A percentile compares a stretch with the other conserved stretches of the same genome.
These are phyloP conservation scores for Catocala nupta DNA, from an alignment of 2,888 invertebrate species.

Conservation along the genomic window DNA sequence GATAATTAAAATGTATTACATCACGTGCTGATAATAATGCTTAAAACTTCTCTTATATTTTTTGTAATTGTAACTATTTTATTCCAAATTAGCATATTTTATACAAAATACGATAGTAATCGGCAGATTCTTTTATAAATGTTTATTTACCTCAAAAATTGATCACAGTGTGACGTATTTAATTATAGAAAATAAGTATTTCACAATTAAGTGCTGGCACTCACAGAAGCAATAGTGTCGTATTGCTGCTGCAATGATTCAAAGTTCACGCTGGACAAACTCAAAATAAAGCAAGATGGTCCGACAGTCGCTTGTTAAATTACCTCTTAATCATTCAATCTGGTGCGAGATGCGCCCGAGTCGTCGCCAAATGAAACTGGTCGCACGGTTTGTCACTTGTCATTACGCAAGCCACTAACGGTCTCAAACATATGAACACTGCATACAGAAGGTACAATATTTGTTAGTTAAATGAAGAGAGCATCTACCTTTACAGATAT, in stretches of 20 bases:
- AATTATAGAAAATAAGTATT: background rate
- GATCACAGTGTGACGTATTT: background rate
- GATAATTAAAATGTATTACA: slow-evolving; percentile 15
- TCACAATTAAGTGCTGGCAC: background rate
- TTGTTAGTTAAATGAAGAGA: slow-evolving; percentile 5
- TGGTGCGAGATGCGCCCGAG: slow-evolving; percentile 31
- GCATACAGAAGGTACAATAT: background rate
- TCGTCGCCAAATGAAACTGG: slow-evolving; percentile 28
- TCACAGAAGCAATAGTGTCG: background rate
- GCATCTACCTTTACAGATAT: background rate
- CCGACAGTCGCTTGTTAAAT: slow-evolving; percentile 31
- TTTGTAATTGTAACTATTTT: slow-evolving; percentile 1
- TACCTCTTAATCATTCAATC: slow-evolving; percentile 48
- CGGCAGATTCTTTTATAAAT: too few relatives aligned
- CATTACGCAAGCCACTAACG: slow-evolving; percentile 40
- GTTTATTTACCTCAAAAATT: background rate
- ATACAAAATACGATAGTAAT: too few relatives aligned
- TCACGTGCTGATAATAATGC: slow-evolving; percentile 14
- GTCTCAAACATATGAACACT: slow-evolving; percentile 3
- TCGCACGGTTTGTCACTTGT: slow-evolving; percentile 36
- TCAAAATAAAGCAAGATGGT: slow-evolving; percentile 18
- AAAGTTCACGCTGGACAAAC: slow-evolving; percentile 10
- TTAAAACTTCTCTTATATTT: too few relatives aligned
- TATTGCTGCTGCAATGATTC: slow-evolving; percentile 4
- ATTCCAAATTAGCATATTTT: slow-evolving; percentile 8